Conservation (phyloP, 2,113 vertebrate genomes). For the Desmodus rotundus region DNA sequence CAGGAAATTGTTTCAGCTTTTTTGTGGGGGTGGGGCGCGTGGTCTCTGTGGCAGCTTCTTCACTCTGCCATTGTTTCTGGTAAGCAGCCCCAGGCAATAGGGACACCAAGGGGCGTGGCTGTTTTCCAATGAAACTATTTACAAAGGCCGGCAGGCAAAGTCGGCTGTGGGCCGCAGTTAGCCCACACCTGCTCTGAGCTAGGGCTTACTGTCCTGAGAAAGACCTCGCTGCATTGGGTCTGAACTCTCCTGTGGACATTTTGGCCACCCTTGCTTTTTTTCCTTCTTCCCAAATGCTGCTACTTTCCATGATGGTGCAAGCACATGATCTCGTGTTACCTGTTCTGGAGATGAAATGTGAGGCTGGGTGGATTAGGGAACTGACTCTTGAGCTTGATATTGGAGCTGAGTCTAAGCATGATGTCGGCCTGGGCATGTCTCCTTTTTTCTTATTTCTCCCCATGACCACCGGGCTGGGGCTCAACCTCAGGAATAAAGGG, state of each 20-base stretch:
- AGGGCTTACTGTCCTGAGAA: neutral
- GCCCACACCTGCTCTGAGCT: neutral
- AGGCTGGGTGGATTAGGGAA: neutral
- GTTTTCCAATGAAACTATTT: conserved; percentile 1
- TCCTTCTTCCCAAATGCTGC: neutral
- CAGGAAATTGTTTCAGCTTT: neutral
- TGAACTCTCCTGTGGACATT: neutral
- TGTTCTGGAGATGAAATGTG: neutral
- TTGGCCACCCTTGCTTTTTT: neutral
- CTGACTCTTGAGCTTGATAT: neutral
- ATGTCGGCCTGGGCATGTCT: neutral
- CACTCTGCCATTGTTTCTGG: neutral
- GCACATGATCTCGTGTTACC: neutral
- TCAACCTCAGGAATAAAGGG: neutral
- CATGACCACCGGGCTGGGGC: neutral
- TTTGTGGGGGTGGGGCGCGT: neutral
- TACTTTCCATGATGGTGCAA: neutral
- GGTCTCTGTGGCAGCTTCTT: neutral
- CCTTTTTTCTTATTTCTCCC: neutral
- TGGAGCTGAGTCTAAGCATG: neutral
- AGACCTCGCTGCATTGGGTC: neutral
- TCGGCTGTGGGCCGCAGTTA: neutral
- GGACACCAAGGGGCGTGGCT: accelerated
- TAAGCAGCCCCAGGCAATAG: neutral
- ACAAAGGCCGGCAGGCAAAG: neutral